Evolutionary conservation across 2,113 vertebrate species (phyloP).

Genomic region (Spheniscus mendiculus): DNA sequence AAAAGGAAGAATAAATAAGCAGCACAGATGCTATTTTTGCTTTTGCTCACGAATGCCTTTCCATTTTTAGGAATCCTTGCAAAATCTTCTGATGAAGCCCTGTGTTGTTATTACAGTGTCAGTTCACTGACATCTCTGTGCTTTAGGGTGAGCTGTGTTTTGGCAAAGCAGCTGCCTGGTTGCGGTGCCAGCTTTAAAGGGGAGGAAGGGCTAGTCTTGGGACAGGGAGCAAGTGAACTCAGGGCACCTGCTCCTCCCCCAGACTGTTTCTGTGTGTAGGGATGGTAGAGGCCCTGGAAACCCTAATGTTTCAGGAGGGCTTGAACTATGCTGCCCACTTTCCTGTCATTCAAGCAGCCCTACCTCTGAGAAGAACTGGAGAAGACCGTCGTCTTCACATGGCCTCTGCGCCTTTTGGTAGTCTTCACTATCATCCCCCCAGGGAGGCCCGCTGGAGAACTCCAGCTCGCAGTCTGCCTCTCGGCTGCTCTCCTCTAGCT

Average conservation of each 20-base stretch:
- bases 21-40: constrained; percentile 55
- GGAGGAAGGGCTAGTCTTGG: neutral
- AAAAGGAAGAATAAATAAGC: constrained; percentile 3
- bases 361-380: constrained; percentile 75
- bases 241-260: neutral
- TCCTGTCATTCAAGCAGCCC: neutral
- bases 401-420: constrained; percentile 27
- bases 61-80: constrained; percentile 50
- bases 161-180: neutral
- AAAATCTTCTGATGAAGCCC: constrained; percentile 17
- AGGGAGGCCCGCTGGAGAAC: constrained; percentile 45
- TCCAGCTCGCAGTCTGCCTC: neutral
- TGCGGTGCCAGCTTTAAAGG: neutral
- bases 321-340: neutral
- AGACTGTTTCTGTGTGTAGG: neutral
- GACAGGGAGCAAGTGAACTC: neutral
- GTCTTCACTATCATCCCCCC: constrained; percentile 38
- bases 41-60: neutral
- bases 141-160: constrained; percentile 19
- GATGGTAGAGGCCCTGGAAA: neutral
- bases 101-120: constrained; percentile 12
- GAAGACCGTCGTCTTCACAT: neutral
- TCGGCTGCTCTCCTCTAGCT: constrained; percentile 62
- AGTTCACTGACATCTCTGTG: constrained; percentile 25
- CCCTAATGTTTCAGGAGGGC: neutral